phyloP scores from a whole-genome alignment of 2,113 vertebrate genomes.

The Clarias gariepinus region DNA sequence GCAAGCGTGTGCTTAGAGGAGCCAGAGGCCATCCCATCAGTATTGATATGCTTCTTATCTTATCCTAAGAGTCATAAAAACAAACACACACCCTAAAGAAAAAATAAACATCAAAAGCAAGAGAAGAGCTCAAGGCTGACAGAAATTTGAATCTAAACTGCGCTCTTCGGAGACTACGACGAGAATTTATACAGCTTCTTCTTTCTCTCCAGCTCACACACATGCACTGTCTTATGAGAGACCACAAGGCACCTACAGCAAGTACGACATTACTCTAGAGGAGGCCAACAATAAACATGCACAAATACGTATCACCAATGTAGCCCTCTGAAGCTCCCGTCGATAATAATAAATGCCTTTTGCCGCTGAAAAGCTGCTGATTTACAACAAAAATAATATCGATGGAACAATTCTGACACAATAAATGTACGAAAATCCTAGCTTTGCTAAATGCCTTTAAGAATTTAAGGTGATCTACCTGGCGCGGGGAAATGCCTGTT shows the following conservation, averaged over 20 bases:
- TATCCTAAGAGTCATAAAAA: conserved; percentile 33
- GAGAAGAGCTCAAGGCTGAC: background rate
- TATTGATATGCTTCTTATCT: conserved; percentile 32
- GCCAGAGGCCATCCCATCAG: conserved; percentile 13
- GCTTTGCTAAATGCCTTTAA: background rate
- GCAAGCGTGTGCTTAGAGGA: background rate
- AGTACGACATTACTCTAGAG: background rate
- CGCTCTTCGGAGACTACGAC: background rate
- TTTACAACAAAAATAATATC: conserved; percentile 3
- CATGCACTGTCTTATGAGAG: background rate
- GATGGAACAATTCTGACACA: conserved; percentile 2
- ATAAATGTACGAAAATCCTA: background rate
- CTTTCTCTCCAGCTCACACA: conserved; percentile 26
- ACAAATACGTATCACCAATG: conserved; percentile 2
- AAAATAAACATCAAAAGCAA: conserved; percentile 39
- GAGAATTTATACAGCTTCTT: background rate
- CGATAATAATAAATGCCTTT: background rate
- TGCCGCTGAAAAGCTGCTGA: background rate
- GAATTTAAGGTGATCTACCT: conserved; percentile 10
- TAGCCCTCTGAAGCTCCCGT: background rate
- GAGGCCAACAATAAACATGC: conserved; percentile 5
- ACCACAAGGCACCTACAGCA: background rate
- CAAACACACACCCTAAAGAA: conserved; percentile 20
- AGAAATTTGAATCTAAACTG: conserved; percentile 5
- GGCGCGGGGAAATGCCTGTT: background rate